These are phyloP conservation scores for Erpornis zantholeuca DNA, from an alignment of 2,113 vertebrate genomes.

Conservation along the genomic window DNA sequence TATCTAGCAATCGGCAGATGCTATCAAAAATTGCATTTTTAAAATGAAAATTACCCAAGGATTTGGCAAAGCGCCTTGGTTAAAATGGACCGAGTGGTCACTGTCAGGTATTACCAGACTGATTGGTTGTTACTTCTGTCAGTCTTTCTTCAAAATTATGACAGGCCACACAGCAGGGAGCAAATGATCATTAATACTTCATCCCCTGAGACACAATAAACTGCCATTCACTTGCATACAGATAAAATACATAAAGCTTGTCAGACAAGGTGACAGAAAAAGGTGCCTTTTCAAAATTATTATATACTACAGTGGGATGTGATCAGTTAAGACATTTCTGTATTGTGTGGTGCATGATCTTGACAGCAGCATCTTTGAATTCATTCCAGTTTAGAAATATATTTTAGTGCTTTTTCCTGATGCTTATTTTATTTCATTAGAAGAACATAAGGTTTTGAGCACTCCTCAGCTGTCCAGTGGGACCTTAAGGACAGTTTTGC, in stretches of 20 bases:
- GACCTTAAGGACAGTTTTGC: not conserved
- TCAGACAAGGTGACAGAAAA: slow-evolving; percentile 50
- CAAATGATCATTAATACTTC: slow-evolving; percentile 74
- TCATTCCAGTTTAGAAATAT: not conserved
- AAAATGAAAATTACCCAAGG: slow-evolving; percentile 69
- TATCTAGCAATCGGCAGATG: slow-evolving; percentile 52
- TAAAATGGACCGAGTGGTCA: slow-evolving; percentile 44
- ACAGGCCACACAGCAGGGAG: slow-evolving; percentile 68
- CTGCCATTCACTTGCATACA: slow-evolving; percentile 67
- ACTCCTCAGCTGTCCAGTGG: not conserved
- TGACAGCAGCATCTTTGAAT: slow-evolving; percentile 8
- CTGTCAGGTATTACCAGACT: slow-evolving; percentile 57
- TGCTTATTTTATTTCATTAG: not conserved
- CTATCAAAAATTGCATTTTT: slow-evolving; percentile 50
- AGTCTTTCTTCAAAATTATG: slow-evolving; percentile 69
- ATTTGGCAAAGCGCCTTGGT: slow-evolving; percentile 50
- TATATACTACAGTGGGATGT: not conserved
- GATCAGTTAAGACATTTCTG: not conserved
- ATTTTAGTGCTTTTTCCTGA: not conserved
- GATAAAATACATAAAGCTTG: slow-evolving; percentile 71
- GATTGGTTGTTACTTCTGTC: slow-evolving; percentile 68
- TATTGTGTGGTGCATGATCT: not conserved
- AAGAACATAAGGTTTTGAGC: not conserved
- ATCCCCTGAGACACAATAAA: slow-evolving; percentile 67
- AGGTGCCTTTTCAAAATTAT: slow-evolving; percentile 44